phyloP scores from a whole-genome alignment of 92 coral and sea anemone genomes.

The Galaxea fascicularis region DNA sequence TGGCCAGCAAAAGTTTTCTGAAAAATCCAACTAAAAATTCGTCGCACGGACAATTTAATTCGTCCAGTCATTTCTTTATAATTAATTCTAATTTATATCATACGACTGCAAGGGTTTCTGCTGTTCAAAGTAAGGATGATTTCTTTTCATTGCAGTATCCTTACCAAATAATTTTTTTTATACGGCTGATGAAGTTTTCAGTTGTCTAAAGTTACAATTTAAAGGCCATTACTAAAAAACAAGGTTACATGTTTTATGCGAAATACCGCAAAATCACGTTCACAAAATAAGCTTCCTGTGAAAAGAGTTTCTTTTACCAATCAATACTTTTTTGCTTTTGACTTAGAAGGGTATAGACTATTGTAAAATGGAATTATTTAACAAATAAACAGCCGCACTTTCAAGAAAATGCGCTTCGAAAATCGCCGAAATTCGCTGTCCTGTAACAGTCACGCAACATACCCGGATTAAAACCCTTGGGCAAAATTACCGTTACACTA shows the following conservation, averaged over 20 bases:
- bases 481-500: neutral
- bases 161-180: constrained; percentile 9
- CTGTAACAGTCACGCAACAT: neutral
- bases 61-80: neutral
- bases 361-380: too few species aligned
- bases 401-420: neutral
- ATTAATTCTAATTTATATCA: constrained; percentile 11
- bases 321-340: neutral
- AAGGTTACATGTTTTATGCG: neutral
- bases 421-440: neutral
- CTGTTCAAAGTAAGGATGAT: constrained; percentile 14
- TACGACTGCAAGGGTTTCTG: constrained; percentile 8
- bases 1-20: constrained; percentile 16
- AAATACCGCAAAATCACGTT: neutral
- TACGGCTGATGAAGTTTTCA: constrained; percentile 15
- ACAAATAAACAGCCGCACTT: neutral
- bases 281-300: neutral
- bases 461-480: neutral
- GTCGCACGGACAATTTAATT: too few species aligned
- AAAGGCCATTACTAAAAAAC: neutral
- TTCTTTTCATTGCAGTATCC: constrained; percentile 20
- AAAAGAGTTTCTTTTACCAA: neutral
- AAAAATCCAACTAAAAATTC: constrained; percentile 15
- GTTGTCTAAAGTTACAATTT: constrained; percentile 21
- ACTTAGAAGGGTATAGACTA: neutral